Evolutionary conservation across 2,113 vertebrate species (phyloP).

Genomic region (Macaca nemestrina): DNA sequence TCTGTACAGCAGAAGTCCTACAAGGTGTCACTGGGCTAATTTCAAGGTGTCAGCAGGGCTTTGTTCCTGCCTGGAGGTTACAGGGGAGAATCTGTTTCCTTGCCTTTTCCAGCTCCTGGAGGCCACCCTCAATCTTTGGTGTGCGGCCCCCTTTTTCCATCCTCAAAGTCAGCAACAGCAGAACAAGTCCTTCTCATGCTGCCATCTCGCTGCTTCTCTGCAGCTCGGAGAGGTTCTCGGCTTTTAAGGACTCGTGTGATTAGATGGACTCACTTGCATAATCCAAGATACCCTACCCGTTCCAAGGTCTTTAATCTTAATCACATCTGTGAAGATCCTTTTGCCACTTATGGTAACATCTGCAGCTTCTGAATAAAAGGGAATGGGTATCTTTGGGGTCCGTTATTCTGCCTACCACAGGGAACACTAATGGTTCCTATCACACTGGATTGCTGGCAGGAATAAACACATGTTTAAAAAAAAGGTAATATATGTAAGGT

Average conservation of each 20-base stretch:
- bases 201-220: background rate
- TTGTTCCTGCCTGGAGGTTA: background rate
- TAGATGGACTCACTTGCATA: background rate
- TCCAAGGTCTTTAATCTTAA: fast-evolving
- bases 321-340: background rate
- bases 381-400: background rate
- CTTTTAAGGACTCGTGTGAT: background rate
- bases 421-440: background rate
- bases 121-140: background rate
- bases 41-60: too few relatives aligned
- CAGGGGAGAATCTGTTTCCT: background rate
- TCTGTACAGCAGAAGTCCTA: fast-evolving
- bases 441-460: background rate
- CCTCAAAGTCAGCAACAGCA: background rate
- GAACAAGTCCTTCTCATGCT: fast-evolving
- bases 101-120: background rate
- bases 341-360: background rate
- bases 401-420: background rate
- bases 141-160: fast-evolving
- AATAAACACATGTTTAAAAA: background rate
- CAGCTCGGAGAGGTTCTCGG: too few relatives aligned
- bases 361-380: background rate
- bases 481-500: background rate
- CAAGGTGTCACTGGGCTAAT: background rate
- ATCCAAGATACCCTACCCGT: too few relatives aligned